Conservation (phyloP, 2,888 invertebrate genomes). For the Eledona agricola region DNA sequence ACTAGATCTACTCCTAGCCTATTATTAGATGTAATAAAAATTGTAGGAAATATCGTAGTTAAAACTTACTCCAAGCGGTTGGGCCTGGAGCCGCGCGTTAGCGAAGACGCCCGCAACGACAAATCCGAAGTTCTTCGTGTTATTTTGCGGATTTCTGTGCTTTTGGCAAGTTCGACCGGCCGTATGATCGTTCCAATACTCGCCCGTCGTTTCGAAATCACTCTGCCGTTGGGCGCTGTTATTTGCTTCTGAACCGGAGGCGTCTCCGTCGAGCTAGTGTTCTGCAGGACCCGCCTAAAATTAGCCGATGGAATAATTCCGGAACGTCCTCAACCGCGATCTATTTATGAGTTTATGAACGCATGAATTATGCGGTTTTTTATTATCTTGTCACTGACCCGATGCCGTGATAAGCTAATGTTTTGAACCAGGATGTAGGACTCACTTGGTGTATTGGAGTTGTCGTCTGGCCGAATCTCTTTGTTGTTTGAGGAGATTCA, state of each 20-base stretch:
- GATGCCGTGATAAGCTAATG: slow-evolving; percentile 3
- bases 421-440: slow-evolving; percentile 27
- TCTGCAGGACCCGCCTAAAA: slow-evolving; percentile 57
- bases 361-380: slow-evolving; percentile 3
- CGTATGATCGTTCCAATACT: slow-evolving; percentile 66
- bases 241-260: slow-evolving; percentile 33
- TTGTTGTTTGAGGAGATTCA: slow-evolving; percentile 67
- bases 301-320: slow-evolving; percentile 14
- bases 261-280: slow-evolving; percentile 48
- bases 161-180: slow-evolving; percentile 45
- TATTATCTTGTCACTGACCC: slow-evolving; percentile 16
- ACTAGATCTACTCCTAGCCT: slow-evolving; percentile 59
- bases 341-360: slow-evolving; percentile 12
- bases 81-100: slow-evolving; percentile 59
- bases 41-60: slow-evolving; percentile 5
- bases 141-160: slow-evolving; percentile 45
- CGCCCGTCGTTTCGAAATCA: slow-evolving; percentile 64
- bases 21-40: slow-evolving; percentile 38
- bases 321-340: slow-evolving; percentile 5
- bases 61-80: slow-evolving; percentile 59
- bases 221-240: slow-evolving; percentile 39
- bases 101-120: slow-evolving; percentile 51
- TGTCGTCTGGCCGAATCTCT: slow-evolving; percentile 67
- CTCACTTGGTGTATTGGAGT: slow-evolving; percentile 67
- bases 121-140: slow-evolving; percentile 57